phyloP scores from a whole-genome alignment of 1,140 invertebrate genomes.

The Carcinoscorpius rotundicauda region DNA sequence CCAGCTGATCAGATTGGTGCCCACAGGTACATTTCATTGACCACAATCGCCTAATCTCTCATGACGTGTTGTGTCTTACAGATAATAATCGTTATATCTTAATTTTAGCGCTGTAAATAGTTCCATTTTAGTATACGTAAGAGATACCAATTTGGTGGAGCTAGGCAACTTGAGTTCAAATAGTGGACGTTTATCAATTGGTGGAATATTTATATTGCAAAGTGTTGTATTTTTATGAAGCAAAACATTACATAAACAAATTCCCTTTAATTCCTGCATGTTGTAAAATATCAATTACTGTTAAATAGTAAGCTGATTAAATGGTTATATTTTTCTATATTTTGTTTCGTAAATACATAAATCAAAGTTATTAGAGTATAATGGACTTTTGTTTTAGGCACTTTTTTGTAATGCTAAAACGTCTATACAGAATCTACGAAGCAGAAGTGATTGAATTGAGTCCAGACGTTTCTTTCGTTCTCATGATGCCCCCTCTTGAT shows the following conservation, averaged over 20 bases:
- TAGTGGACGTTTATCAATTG: too few species aligned
- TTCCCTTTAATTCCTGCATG: conserved; percentile 15
- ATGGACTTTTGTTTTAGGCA: too few species aligned
- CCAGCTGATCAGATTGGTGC: conserved; percentile 12
- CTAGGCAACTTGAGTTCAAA: too few species aligned
- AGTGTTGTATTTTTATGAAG: background rate
- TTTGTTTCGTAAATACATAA: too few species aligned
- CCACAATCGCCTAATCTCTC: background rate
- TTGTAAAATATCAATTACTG: too few species aligned
- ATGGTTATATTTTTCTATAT: too few species aligned
- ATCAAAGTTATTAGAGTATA: too few species aligned
- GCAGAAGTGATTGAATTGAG: conserved; percentile 82
- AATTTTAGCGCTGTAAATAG: background rate
- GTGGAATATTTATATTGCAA: background rate
- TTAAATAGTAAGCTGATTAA: too few species aligned
- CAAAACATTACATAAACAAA: conserved; percentile 39
- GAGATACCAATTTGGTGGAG: too few species aligned
- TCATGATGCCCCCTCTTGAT: conserved; percentile 78
- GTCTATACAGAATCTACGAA: conserved; percentile 56
- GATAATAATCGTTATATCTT: background rate
- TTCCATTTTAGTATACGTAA: background rate
- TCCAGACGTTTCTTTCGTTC: conserved; percentile 71
- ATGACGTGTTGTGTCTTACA: background rate
- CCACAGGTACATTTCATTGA: conserved; percentile 13
- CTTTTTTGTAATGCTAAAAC: too few species aligned